Percentiles rank a stretch among this genome's conserved stretches.
Conservation (phyloP, 1,140 invertebrate genomes). For the Philaenus spumarius region DNA sequence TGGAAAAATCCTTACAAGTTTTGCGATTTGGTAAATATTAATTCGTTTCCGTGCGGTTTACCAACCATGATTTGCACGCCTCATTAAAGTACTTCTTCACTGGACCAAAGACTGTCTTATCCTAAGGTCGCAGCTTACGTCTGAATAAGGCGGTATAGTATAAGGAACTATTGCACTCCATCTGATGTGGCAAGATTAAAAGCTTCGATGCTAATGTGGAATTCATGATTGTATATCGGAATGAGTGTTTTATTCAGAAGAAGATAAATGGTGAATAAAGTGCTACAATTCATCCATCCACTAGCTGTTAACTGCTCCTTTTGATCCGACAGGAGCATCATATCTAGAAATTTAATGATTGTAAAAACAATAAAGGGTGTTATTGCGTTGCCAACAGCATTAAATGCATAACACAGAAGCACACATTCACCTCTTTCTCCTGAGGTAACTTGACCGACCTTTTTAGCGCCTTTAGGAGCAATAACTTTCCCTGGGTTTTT, state of each 20-base stretch:
- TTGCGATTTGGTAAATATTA: conserved; percentile 43
- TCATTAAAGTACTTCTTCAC: conserved; percentile 38
- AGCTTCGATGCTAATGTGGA: no score
- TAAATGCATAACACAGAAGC: conserved; percentile 34
- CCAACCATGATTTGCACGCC: conserved; percentile 40
- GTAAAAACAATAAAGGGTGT: conserved; percentile 42
- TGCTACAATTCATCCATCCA: no score
- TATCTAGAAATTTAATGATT: conserved; percentile 29
- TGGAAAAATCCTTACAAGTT: conserved; percentile 36
- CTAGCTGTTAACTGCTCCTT: no score
- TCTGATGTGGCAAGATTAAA: no score
- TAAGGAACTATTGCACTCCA: conserved; percentile 28
- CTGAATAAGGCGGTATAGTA: conserved; percentile 32
- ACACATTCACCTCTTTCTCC: conserved; percentile 38
- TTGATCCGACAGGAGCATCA: no score
- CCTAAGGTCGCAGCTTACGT: conserved; percentile 37
- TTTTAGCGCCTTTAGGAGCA: no score
- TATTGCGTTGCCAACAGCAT: conserved; percentile 37
- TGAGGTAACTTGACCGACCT: conserved; percentile 36
- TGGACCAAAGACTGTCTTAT: conserved; percentile 37
- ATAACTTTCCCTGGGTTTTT: no score
- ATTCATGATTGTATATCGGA: no score
- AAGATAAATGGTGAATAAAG: no score
- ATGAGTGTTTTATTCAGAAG: no score
- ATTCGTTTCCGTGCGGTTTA: conserved; percentile 42